phyloP scores from a whole-genome alignment of 2,797 vertebrate genomes.

The Eulemur mongoz region DNA sequence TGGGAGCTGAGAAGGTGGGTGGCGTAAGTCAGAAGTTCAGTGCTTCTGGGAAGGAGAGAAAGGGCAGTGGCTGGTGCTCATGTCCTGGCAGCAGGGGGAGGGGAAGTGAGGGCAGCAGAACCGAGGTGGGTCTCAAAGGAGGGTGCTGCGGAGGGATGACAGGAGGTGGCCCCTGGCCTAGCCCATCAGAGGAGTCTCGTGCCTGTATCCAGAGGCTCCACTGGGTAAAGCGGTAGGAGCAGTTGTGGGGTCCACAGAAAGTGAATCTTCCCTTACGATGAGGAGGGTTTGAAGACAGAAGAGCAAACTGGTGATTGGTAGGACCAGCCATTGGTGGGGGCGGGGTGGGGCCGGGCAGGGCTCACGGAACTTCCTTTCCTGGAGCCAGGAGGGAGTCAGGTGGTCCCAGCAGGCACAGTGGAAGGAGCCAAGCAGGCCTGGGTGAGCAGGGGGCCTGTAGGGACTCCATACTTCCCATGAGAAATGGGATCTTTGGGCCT shows the following conservation, averaged over 20 bases:
- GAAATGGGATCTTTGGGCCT: neutral
- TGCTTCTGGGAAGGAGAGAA: neutral
- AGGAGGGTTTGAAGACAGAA: neutral
- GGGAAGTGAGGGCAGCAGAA: neutral
- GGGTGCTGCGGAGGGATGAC: too few species aligned
- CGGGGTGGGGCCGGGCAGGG: too few species aligned
- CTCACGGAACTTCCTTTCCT: neutral
- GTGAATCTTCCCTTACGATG: neutral
- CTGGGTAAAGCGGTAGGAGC: neutral
- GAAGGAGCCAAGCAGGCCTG: neutral
- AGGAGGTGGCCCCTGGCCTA: neutral
- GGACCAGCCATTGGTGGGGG: neutral
- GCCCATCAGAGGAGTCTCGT: neutral
- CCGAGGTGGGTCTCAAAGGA: neutral
- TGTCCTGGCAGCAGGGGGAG: neutral
- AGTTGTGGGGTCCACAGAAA: neutral
- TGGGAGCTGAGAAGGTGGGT: neutral
- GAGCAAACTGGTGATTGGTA: neutral
- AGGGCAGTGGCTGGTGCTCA: neutral
- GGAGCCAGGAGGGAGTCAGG: neutral
- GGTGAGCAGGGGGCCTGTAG: neutral
- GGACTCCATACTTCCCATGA: neutral
- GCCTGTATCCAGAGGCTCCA: neutral
- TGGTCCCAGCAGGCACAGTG: neutral
- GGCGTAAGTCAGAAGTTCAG: neutral